These are phyloP conservation scores for Lydus trimaculatus DNA, from an alignment of 2,888 invertebrate genomes.

Conservation along the genomic window DNA sequence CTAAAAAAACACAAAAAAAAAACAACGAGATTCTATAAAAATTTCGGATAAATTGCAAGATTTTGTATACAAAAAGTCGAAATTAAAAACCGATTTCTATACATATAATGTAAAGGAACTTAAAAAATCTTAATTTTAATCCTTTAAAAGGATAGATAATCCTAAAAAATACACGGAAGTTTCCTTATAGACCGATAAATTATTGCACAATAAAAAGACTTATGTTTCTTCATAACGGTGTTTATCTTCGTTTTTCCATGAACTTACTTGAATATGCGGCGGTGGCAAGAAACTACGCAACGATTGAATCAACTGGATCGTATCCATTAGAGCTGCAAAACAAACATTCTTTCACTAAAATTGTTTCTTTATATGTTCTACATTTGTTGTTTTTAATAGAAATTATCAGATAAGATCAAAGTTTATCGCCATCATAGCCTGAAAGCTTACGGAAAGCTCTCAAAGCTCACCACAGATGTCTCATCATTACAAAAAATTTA, in stretches of 20 bases:
- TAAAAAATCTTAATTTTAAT: conserved; percentile 41
- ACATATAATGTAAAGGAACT: conserved; percentile 33
- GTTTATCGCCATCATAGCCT: conserved; percentile 49
- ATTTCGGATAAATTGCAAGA: conserved; percentile 19
- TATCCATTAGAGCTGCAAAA: conserved; percentile 80
- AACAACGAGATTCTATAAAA: conserved; percentile 13
- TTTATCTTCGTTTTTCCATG: conserved; percentile 88
- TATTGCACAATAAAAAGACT: conserved; percentile 19
- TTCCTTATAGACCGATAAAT: not conserved
- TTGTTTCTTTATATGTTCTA: not conserved
- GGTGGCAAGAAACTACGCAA: conserved; percentile 85
- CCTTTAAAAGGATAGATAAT: conserved; percentile 40
- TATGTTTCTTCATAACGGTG: conserved; percentile 63
- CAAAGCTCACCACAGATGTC: conserved; percentile 49
- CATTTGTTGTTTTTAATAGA: conserved; percentile 2
- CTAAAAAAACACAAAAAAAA: conserved; percentile 20
- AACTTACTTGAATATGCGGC: conserved; percentile 87
- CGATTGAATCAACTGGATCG: conserved; percentile 86
- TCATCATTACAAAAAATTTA: conserved; percentile 49
- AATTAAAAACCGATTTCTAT: conserved; percentile 13
- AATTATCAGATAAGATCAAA: conserved; percentile 54
- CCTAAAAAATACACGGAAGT: not conserved
- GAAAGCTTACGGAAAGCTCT: conserved; percentile 51
- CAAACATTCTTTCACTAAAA: conserved; percentile 8
- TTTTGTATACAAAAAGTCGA: conserved; percentile 4